Conservation (phyloP, 2,113 vertebrate genomes). For the Alces alces region DNA sequence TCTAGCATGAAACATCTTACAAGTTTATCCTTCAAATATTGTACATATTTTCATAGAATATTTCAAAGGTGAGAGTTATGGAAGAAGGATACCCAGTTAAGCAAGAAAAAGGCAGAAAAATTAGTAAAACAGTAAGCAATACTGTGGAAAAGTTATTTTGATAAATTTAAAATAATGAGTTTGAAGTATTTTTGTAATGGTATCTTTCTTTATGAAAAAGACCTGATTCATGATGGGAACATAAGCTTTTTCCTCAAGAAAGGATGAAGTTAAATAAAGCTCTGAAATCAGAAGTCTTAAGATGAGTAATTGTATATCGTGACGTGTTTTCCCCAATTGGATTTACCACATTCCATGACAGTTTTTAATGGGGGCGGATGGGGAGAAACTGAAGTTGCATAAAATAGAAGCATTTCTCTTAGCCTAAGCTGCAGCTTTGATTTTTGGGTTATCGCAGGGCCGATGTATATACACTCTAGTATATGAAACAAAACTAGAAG, state of each 20-base stretch:
- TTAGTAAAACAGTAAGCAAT: not conserved
- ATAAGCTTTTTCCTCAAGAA: not conserved
- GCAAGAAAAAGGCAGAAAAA: not conserved
- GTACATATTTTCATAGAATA: not conserved
- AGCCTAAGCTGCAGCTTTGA: not conserved
- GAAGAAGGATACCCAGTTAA: not conserved
- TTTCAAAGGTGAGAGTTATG: not conserved
- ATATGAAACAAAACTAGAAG: slow-evolving; percentile 34
- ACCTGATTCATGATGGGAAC: not conserved
- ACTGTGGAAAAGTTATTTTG: not conserved
- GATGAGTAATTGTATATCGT: not conserved
- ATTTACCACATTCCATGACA: not conserved
- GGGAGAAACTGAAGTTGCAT: slow-evolving; percentile 11
- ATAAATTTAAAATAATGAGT: slow-evolving; percentile 5
- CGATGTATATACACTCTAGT: not conserved
- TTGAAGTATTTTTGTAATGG: not conserved
- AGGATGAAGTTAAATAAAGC: slow-evolving; percentile 12
- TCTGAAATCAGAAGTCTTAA: slow-evolving; percentile 24
- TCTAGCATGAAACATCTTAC: not conserved
- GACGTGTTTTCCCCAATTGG: not conserved
- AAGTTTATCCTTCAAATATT: slow-evolving; percentile 27
- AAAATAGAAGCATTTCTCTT: slow-evolving; percentile 28
- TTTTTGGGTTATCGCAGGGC: slow-evolving; percentile 14
- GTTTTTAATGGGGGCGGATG: not conserved
- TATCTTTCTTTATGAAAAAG: not conserved